phyloP scores from a whole-genome alignment of 92 coral and sea anemone genomes.

The Zoanthus gigantus region DNA sequence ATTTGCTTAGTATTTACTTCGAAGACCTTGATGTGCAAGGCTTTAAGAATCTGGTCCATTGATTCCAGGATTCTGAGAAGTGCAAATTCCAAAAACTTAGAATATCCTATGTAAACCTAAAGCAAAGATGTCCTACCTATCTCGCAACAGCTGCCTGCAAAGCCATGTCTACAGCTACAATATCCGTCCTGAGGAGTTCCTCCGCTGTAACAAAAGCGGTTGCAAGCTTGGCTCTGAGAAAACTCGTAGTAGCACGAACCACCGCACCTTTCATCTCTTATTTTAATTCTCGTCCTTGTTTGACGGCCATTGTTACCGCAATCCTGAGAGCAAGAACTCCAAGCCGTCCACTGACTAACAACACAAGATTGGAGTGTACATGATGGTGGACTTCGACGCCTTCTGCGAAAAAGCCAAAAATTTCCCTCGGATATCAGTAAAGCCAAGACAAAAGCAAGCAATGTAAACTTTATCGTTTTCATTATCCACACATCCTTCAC shows the following conservation, averaged over 20 bases:
- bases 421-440: not conserved
- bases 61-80: no score
- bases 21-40: no score
- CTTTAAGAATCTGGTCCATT: no score
- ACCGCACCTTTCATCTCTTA: not conserved
- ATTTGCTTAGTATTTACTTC: no score
- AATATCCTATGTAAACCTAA: not conserved
- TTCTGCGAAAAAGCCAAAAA: constrained; percentile 3
- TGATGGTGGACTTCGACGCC: constrained; percentile 13
- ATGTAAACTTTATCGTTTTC: not conserved
- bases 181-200: constrained; percentile 3
- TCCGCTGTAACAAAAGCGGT: not conserved
- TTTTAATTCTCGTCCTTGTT: constrained; percentile 8
- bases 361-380: not conserved
- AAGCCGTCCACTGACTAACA: not conserved
- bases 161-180: constrained; percentile 4
- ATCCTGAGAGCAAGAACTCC: constrained; percentile 1
- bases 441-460: not conserved
- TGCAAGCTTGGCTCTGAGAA: not conserved
- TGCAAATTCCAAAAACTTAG: no score
- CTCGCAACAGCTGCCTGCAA: constrained; percentile 28
- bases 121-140: not conserved
- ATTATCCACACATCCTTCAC: not conserved
- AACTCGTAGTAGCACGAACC: constrained; percentile 6
- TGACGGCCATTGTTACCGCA: not conserved